These are phyloP conservation scores for Dendrolimus kikuchii DNA, from an alignment of 1,140 invertebrate genomes.

Conservation along the genomic window DNA sequence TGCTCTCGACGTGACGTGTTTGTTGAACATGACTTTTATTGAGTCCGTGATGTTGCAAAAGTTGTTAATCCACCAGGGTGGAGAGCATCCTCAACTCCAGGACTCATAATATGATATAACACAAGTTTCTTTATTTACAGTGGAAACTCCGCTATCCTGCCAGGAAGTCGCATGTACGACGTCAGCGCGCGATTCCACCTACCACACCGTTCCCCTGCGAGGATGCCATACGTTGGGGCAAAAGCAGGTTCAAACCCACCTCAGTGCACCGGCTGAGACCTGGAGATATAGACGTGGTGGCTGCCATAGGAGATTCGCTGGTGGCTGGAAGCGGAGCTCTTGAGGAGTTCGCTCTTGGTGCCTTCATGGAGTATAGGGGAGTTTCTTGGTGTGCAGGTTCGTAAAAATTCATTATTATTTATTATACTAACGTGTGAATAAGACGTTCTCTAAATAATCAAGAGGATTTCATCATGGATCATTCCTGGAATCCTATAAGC, in stretches of 20 bases:
- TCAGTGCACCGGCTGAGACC: conserved; percentile 74
- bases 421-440: neutral
- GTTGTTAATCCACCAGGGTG: too few species aligned
- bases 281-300: conserved; percentile 85
- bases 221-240: conserved; percentile 33
- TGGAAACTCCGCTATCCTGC: conserved; percentile 44
- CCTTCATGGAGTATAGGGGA: conserved; percentile 83
- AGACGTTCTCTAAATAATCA: too few species aligned
- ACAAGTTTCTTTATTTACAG: conserved; percentile 21
- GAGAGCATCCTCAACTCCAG: too few species aligned
- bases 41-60: too few species aligned
- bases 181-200: conserved; percentile 42
- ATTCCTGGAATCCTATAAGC: too few species aligned
- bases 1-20: too few species aligned
- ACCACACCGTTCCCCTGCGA: conserved; percentile 52
- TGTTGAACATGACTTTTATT: too few species aligned
- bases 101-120: too few species aligned
- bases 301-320: conserved; percentile 85
- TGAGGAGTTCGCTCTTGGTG: conserved; percentile 80
- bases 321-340: conserved; percentile 84
- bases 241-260: conserved; percentile 39
- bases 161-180: conserved; percentile 49
- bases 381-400: conserved; percentile 83
- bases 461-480: too few species aligned
- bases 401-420: neutral